Evolutionary conservation across 2,113 vertebrate genomes (phyloP).

Genomic region (Lophius piscatorius): DNA sequence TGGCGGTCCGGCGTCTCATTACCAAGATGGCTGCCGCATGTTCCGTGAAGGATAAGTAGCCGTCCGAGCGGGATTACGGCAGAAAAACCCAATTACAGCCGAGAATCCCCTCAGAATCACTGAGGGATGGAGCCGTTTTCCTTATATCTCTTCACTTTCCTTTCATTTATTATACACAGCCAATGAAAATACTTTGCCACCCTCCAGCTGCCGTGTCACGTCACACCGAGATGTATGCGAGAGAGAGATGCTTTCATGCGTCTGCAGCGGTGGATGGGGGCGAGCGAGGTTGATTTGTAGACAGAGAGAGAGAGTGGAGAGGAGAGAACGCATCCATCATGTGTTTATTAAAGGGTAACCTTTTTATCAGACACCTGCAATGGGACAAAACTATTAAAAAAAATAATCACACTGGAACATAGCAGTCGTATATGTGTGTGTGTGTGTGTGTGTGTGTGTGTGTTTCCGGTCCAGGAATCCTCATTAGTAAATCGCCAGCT

Average conservation of each 20-base stretch:
- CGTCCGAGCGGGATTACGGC: slow-evolving; percentile 43
- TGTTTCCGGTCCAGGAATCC: neutral
- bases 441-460: slow-evolving; percentile 5
- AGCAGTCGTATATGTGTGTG: neutral
- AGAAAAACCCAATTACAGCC: slow-evolving; percentile 45
- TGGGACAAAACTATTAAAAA: slow-evolving; percentile 47
- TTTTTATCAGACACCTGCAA: slow-evolving; percentile 34
- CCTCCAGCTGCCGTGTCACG: neutral
- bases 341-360: slow-evolving; percentile 55
- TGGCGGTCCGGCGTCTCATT: slow-evolving; percentile 43
- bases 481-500: neutral
- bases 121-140: neutral
- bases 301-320: neutral
- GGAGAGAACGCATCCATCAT: slow-evolving; percentile 40
- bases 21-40: slow-evolving; percentile 54
- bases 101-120: slow-evolving; percentile 11
- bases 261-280: neutral
- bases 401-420: slow-evolving; percentile 32
- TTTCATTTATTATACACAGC: no score
- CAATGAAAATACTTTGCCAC: neutral
- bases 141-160: neutral
- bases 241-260: neutral
- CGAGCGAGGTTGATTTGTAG: neutral
- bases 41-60: slow-evolving; percentile 61
- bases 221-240: neutral